Conservation (phyloP, 1,140 invertebrate species). For the Drosophila kanapiae region DNA sequence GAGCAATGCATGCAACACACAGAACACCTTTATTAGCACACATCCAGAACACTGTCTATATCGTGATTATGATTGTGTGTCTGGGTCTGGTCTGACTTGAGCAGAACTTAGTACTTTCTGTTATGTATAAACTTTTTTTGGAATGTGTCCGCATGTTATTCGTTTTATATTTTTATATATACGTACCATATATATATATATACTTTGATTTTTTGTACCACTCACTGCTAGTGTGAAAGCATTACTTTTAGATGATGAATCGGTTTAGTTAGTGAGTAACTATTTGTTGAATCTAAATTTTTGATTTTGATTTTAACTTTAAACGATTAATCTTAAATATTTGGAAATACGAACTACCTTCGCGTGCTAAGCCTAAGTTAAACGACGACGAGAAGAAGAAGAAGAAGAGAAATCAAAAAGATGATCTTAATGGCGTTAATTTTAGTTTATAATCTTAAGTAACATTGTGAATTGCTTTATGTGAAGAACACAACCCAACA, state of each 20-base stretch:
- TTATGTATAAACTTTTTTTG: constrained; percentile 49
- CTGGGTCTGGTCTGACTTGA: constrained; percentile 15
- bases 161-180: constrained; percentile 51
- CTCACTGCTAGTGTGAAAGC: constrained; percentile 17
- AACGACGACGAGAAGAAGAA: background rate
- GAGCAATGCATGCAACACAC: constrained; percentile 73
- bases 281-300: constrained; percentile 78
- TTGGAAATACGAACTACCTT: constrained; percentile 21
- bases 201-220: constrained; percentile 31
- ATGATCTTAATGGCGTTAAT: constrained; percentile 41
- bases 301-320: constrained; percentile 65
- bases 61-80: constrained; percentile 31
- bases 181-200: constrained; percentile 25
- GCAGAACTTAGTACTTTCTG: constrained; percentile 26
- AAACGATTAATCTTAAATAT: constrained; percentile 40
- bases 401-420: constrained; percentile 15
- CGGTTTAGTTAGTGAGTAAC: constrained; percentile 50
- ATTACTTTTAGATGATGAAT: constrained; percentile 43
- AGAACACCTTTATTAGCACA: constrained; percentile 31
- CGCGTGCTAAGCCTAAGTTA: constrained; percentile 43
- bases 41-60: constrained; percentile 35
- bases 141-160: constrained; percentile 57
- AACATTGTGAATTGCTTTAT: constrained; percentile 69
- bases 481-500: constrained; percentile 32
- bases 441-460: constrained; percentile 51